These are phyloP conservation scores for Rhynchotus rufescens DNA, from an alignment of 2,797 vertebrate species.

Conservation along the genomic window DNA sequence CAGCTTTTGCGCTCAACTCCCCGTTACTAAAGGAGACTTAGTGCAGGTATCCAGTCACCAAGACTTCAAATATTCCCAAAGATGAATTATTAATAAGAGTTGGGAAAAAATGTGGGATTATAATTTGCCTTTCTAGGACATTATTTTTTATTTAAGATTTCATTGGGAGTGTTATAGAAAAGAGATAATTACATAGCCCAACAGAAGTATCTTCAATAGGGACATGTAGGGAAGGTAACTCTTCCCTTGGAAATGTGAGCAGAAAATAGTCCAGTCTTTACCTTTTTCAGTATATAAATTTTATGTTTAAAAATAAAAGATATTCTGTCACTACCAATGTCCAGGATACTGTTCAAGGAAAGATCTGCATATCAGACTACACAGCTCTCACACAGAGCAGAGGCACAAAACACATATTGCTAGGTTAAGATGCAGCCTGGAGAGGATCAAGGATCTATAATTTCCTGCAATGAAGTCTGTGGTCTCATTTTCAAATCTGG, in stretches of 20 bases:
- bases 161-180: background rate
- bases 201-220: background rate
- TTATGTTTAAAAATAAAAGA: background rate
- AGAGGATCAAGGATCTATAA: background rate
- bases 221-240: background rate
- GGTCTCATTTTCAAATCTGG: background rate
- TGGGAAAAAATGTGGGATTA: background rate
- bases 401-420: background rate
- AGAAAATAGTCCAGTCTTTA: background rate
- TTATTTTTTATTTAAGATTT: background rate
- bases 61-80: background rate
- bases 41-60: background rate
- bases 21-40: background rate
- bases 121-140: background rate
- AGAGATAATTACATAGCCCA: accelerated
- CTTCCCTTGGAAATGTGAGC: background rate
- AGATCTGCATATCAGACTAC: background rate
- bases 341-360: background rate
- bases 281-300: background rate
- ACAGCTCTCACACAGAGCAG: background rate
- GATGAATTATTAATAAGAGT: background rate
- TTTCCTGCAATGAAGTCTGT: background rate
- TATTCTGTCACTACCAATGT: background rate
- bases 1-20: background rate
- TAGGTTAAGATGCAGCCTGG: background rate